Conservation (phyloP, 2,888 invertebrate genomes). For the Drosophila conformis region DNA sequence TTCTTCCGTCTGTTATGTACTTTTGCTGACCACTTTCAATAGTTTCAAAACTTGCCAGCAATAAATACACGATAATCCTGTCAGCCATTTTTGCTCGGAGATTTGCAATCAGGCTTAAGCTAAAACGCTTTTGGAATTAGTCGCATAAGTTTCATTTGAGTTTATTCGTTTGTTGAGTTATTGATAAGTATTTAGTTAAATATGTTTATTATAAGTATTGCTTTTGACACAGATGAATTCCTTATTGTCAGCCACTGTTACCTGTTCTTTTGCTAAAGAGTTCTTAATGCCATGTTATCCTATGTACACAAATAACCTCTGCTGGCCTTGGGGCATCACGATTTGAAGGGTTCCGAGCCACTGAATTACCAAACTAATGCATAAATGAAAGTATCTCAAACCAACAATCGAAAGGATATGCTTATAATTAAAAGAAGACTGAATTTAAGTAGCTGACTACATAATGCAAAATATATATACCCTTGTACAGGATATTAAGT, state of each 20-base stretch:
- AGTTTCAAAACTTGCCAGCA: background rate
- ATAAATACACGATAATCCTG: background rate
- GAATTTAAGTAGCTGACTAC: background rate
- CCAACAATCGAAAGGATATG: background rate
- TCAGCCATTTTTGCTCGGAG: background rate
- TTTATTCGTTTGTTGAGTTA: background rate
- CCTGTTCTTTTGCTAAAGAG: background rate
- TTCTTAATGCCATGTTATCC: background rate
- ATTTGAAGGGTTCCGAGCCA: background rate
- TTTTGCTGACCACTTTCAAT: background rate
- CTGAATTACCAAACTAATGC: background rate
- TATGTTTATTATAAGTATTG: background rate
- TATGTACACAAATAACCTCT: background rate
- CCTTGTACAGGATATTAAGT: background rate
- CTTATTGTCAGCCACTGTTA: background rate
- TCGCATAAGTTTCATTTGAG: background rate
- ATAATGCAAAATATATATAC: background rate
- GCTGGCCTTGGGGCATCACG: background rate
- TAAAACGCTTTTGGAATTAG: background rate
- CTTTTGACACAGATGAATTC: background rate
- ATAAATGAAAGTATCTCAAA: slow-evolving; percentile 5
- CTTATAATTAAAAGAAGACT: background rate
- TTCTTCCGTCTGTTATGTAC: background rate
- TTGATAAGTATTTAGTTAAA: background rate
- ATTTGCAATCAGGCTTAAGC: background rate